These are phyloP conservation scores for Apamea anceps DNA, from an alignment of 2,888 invertebrate species.

Conservation along the genomic window DNA sequence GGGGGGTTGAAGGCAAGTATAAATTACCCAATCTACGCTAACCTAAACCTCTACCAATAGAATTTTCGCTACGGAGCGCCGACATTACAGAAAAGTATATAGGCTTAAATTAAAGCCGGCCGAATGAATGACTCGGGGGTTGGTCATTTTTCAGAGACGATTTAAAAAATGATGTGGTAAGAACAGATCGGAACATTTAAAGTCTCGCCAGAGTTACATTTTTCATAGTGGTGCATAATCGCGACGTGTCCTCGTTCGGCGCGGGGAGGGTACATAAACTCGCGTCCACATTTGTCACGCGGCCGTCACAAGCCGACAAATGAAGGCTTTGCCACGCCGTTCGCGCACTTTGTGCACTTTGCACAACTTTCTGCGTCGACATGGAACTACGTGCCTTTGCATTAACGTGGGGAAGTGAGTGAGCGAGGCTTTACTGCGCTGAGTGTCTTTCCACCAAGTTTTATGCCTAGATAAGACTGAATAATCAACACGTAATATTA, in stretches of 20 bases:
- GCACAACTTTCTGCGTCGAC: slow-evolving; percentile 88
- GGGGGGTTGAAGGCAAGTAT: slow-evolving; percentile 85
- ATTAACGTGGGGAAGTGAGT: slow-evolving; percentile 87
- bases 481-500: slow-evolving; percentile 85
- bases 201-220: slow-evolving; percentile 75
- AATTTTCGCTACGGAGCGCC: slow-evolving; percentile 85
- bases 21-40: slow-evolving; percentile 90
- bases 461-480: slow-evolving; percentile 85
- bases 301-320: slow-evolving; percentile 90
- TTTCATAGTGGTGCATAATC: slow-evolving; percentile 85
- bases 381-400: slow-evolving; percentile 89
- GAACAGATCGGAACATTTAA: slow-evolving; percentile 67
- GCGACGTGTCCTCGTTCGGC: slow-evolving; percentile 75
- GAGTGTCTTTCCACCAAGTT: slow-evolving; percentile 87
- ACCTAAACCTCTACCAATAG: slow-evolving; percentile 87
- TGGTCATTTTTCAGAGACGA: slow-evolving; percentile 64
- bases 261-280: slow-evolving; percentile 81
- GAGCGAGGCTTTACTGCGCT: slow-evolving; percentile 82
- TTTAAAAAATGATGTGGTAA: slow-evolving; percentile 59
- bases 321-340: slow-evolving; percentile 89
- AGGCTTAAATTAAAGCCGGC: slow-evolving; percentile 83
- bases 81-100: slow-evolving; percentile 85
- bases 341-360: slow-evolving; percentile 89
- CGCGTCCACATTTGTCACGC: slow-evolving; percentile 89
- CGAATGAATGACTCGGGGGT: slow-evolving; percentile 78